Evolutionary conservation across 1,140 invertebrate species (phyloP).

Genomic region (Drosophila bocki): DNA sequence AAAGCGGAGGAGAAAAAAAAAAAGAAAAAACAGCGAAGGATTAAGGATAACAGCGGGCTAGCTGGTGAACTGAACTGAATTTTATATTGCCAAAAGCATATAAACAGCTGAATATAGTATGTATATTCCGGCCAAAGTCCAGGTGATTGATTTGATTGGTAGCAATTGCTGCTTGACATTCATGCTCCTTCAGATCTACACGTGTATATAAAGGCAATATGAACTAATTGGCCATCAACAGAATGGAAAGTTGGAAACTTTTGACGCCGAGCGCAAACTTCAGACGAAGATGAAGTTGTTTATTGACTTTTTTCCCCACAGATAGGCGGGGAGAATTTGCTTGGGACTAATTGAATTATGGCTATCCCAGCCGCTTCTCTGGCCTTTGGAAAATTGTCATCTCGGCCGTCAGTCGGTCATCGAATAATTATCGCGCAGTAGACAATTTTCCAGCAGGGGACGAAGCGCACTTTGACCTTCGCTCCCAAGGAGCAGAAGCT

Average conservation of each 20-base stretch:
- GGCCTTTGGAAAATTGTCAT: constrained; percentile 20
- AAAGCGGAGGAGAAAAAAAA: constrained; percentile 27
- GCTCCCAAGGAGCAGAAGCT: constrained; percentile 51
- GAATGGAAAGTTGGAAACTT: constrained; percentile 25
- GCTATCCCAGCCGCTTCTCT: neutral
- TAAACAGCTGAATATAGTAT: neutral
- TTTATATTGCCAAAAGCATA: constrained; percentile 3
- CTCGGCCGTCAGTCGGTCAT: constrained; percentile 29
- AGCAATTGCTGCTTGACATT: constrained; percentile 27
- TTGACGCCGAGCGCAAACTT: constrained; percentile 16
- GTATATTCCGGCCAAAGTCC: constrained; percentile 1
- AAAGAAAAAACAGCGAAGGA: constrained; percentile 29
- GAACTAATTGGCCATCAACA: constrained; percentile 41
- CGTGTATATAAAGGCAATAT: neutral
- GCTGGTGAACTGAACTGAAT: constrained; percentile 16
- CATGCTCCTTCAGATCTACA: neutral
- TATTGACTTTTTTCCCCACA: constrained; percentile 39
- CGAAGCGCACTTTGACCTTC: constrained; percentile 43
- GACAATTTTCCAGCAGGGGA: constrained; percentile 25
- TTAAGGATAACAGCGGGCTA: constrained; percentile 14
- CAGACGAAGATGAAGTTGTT: constrained; percentile 32
- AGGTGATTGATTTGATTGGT: constrained; percentile 26
- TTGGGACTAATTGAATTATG: constrained; percentile 43
- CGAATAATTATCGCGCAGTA: constrained; percentile 44
- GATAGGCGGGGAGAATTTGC: constrained; percentile 11